Evolutionary conservation across 2,113 vertebrate genomes (phyloP).

Genomic region (Gobius niger): DNA sequence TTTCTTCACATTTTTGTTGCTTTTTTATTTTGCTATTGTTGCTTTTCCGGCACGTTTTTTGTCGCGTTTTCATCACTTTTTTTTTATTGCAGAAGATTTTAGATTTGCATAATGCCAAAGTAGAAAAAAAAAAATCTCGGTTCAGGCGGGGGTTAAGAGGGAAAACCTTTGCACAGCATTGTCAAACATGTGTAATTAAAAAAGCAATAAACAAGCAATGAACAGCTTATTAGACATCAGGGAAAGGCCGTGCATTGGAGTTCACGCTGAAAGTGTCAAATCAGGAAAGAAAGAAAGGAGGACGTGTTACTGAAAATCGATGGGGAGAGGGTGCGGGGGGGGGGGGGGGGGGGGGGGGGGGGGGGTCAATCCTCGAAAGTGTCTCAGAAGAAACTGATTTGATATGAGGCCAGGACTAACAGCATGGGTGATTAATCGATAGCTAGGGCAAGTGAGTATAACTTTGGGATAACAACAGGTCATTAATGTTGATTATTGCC

Average conservation of each 20-base stretch:
- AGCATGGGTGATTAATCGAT: background rate
- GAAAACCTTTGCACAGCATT: background rate
- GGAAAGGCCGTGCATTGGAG: background rate
- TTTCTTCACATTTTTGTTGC: no score
- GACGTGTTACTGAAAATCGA: background rate
- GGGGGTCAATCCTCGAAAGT: background rate
- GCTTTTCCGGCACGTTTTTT: no score
- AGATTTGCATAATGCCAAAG: no score
- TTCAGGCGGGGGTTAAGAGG: no score
- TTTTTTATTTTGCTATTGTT: no score
- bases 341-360: background rate
- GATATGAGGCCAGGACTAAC: background rate
- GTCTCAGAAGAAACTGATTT: background rate
- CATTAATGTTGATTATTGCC: conserved; percentile 1
- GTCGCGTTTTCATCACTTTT: no score
- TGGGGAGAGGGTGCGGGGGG: background rate
- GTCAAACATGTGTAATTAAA: background rate
- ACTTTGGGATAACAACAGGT: background rate
- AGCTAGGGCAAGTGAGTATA: background rate
- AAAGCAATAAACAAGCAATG: background rate
- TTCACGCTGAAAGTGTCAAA: conserved; percentile 33
- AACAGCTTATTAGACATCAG: background rate
- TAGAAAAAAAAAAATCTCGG: no score
- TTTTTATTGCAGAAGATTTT: no score
- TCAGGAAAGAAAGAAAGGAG: conserved; percentile 13